Percentiles rank a stretch among this genome's conserved stretches.
Evolutionary conservation across 53 echinoderm and acorn worm species (phyloP).

Genomic region (Holothuria leucospilota): DNA sequence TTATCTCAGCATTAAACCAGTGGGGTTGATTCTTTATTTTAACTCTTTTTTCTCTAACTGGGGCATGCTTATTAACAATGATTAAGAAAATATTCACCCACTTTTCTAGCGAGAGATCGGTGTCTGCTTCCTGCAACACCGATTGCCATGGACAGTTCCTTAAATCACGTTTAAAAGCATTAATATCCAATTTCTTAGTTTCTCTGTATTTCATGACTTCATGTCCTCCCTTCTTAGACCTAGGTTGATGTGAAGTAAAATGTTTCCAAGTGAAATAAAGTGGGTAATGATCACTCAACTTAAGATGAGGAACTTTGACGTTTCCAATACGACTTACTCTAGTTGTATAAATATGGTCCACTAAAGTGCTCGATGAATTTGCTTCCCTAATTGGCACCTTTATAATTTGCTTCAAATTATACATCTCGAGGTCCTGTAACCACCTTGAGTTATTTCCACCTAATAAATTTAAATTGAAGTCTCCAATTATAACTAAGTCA

Average conservation of each 20-base stretch:
- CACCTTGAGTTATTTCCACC: slow-evolving; percentile 14
- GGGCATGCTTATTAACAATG: not conserved
- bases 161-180: not conserved
- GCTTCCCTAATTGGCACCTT: not conserved
- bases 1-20: not conserved
- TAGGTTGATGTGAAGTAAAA: not conserved
- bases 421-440: slow-evolving; percentile 13
- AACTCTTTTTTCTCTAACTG: not conserved
- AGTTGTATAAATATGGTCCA: not conserved
- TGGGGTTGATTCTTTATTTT: not conserved
- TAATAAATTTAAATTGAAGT: too few species aligned
- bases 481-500: too few species aligned
- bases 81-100: not conserved
- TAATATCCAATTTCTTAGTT: not conserved
- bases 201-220: too few species aligned
- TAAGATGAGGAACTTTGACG: not conserved
- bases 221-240: not conserved
- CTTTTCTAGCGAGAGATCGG: not conserved
- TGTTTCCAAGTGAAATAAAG: too few species aligned
- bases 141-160: not conserved
- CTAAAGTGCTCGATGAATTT: slow-evolving; percentile 7
- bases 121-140: not conserved
- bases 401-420: slow-evolving; percentile 6
- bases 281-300: not conserved
- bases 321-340: slow-evolving; percentile 17